A percentile compares a stretch with the other conserved stretches of the same genome.
These are phyloP conservation scores for Sminthurides aquaticus DNA, from an alignment of 2,888 invertebrate species.

Conservation along the genomic window DNA sequence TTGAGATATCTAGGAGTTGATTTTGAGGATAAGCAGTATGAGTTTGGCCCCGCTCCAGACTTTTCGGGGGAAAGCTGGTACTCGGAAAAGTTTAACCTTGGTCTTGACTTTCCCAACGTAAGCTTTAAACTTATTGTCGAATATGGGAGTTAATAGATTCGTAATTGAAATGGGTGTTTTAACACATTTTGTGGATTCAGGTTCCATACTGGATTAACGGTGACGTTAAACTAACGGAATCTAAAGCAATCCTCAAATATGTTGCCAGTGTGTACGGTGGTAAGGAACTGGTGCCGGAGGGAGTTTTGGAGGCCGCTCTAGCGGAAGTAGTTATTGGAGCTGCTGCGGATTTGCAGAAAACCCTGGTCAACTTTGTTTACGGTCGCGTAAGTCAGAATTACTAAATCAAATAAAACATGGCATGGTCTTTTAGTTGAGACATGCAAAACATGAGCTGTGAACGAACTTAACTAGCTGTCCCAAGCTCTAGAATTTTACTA, in stretches of 20 bases:
- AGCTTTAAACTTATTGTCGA: too few relatives aligned
- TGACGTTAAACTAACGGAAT: conserved; percentile 48
- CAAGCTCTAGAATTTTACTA: too few relatives aligned
- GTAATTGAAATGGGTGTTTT: too few relatives aligned
- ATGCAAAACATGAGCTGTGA: too few relatives aligned
- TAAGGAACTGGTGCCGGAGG: conserved; percentile 47
- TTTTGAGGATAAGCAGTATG: conserved; percentile 48
- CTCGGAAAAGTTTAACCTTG: conserved; percentile 44
- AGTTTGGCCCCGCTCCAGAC: conserved; percentile 46
- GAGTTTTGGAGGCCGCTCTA: conserved; percentile 44
- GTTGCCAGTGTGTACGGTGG: conserved; percentile 47
- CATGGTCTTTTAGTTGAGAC: too few relatives aligned
- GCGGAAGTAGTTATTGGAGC: conserved; percentile 10
- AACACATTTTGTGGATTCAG: too few relatives aligned
- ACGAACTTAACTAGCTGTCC: too few relatives aligned
- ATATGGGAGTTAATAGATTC: too few relatives aligned
- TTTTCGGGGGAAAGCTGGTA: conserved; percentile 47
- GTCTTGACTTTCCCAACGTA: conserved; percentile 47
- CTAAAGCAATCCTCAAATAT: conserved; percentile 48
- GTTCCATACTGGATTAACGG: conserved; percentile 49
- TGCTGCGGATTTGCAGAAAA: conserved; percentile 2
- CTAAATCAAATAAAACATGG: too few relatives aligned
- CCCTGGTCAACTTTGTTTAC: conserved; percentile 14
- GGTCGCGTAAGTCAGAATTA: conserved; percentile 8
- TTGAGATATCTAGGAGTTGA: conserved; percentile 48